Evolutionary conservation across 64 coral and sea anemone species (phyloP), one percentile per base, ranked within the genome.

Genomic region (Catalaphyllia jardinei): DNA sequence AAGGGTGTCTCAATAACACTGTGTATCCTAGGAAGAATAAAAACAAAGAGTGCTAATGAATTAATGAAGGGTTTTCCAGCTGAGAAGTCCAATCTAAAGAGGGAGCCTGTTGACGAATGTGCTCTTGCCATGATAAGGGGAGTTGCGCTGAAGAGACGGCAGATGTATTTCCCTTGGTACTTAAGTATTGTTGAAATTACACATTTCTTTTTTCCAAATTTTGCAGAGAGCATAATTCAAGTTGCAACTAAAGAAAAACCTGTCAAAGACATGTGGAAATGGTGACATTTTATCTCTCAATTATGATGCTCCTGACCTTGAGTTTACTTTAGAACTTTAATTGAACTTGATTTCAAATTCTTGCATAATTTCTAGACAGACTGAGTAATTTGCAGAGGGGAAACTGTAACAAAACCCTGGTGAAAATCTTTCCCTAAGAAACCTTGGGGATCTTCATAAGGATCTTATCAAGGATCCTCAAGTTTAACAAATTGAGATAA

Each of bases 101-200:
- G 72, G 74, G 88, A 96, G 71, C 87, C 79, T 8, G 87, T 60
- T 28, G 75, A 96, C 76, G 67, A 92, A 25, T 96, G 90, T 81
- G 87, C 90, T 62, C 14, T 89, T 62, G 75, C 90, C 27, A 92
- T 96, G 15, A 86, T 92, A 28, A 89, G 76, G 25, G 90, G 87
- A 35, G 87, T 71, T 0, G 80, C 78, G 29, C 0, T 87, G 10
- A 86, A 74, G 42, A 82, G 52, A 86, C 75, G 80, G 16, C 90
- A 89, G 60, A 87, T 96, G 13, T 96, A 96, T 67, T 96, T 89
- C 29, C 94, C 94, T 29, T 80, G 50, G 71, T 89, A 89, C 10
- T 20, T 96, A 12, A 65, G 35, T 10, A 63, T 86, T 35, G 18
- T 89, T 74, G 90, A 96, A 62, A 89, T 63, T 25, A 80, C 54